Evolutionary conservation across 2,113 vertebrate species (phyloP).

Genomic region (Rana temporaria): DNA sequence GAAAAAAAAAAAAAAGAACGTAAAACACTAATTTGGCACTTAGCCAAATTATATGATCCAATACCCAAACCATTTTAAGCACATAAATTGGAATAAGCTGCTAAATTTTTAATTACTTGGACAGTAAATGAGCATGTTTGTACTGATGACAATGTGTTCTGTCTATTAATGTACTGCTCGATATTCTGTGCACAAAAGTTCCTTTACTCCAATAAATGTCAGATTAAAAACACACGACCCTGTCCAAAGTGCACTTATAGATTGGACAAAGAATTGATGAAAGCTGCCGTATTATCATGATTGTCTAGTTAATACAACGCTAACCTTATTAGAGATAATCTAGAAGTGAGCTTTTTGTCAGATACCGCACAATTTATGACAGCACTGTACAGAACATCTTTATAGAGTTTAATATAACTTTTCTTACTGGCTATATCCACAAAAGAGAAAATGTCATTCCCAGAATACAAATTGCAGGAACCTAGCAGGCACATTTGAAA

Average conservation of each 20-base stretch:
- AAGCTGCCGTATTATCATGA: neutral
- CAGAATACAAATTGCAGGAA: no score
- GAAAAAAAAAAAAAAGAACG: no score
- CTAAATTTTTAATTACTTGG: no score
- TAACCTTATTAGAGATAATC: neutral
- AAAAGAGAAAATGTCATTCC: neutral
- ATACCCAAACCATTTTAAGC: no score
- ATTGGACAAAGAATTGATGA: neutral
- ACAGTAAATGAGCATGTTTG: no score
- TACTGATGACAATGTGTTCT: no score
- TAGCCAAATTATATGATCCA: no score
- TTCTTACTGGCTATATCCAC: neutral
- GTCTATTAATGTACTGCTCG: no score
- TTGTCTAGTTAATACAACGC: neutral
- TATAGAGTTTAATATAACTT: neutral
- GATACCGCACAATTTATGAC: neutral
- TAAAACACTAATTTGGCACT: no score
- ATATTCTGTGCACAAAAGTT: neutral
- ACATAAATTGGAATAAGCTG: no score
- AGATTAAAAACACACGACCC: neutral
- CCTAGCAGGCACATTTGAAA: no score
- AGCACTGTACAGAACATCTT: neutral
- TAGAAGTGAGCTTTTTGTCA: neutral
- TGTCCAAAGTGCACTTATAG: neutral
- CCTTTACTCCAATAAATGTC: neutral